These are phyloP conservation scores for Anomalospiza imberbis DNA, from an alignment of 2,797 vertebrate species.

Conservation along the genomic window DNA sequence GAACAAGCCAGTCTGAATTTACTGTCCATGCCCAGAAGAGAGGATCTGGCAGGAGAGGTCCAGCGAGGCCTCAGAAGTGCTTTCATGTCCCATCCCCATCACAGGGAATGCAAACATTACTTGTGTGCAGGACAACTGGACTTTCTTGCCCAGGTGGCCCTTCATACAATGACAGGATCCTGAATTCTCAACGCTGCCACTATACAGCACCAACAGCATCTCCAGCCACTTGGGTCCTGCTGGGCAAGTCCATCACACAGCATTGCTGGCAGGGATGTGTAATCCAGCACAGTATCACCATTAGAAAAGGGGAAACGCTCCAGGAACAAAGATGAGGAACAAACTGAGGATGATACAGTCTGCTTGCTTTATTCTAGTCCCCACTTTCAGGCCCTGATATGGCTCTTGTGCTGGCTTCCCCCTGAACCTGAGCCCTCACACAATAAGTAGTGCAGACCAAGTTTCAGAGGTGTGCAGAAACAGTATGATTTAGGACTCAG, in stretches of 20 bases:
- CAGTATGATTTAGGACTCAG: neutral
- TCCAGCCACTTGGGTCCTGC: neutral
- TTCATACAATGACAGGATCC: neutral
- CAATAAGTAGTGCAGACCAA: neutral
- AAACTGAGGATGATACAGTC: neutral
- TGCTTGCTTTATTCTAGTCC: neutral
- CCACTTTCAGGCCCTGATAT: neutral
- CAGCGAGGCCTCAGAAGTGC: neutral
- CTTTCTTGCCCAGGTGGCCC: neutral
- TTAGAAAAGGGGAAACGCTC: neutral
- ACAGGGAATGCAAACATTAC: neutral
- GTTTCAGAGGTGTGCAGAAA: neutral
- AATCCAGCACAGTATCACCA: neutral
- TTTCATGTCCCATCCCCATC: neutral
- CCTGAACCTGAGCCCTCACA: neutral
- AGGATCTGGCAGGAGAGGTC: neutral
- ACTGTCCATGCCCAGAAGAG: neutral
- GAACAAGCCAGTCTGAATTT: neutral
- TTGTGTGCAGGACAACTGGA: neutral
- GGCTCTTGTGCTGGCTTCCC: neutral
- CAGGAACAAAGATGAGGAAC: neutral
- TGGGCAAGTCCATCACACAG: neutral
- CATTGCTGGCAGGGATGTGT: neutral
- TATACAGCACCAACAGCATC: neutral
- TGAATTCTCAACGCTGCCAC: neutral